Evolutionary conservation across 2,113 vertebrate genomes (phyloP).

Genomic region (Ceuthmochares aereus): DNA sequence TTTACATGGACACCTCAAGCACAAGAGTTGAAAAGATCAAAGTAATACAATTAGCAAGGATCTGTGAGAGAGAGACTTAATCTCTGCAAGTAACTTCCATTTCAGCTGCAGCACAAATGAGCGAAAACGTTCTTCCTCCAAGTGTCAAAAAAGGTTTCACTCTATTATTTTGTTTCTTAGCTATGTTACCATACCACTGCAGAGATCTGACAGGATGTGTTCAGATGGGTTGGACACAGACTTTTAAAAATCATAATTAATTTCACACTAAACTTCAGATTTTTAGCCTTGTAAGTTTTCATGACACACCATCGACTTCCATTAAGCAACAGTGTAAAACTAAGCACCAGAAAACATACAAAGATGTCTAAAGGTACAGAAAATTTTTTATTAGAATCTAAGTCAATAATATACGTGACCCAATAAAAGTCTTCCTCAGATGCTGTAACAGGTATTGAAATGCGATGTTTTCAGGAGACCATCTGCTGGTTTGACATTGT

Average conservation of each 20-base stretch:
- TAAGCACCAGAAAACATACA: slow-evolving; percentile 67
- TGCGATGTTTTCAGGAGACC: slow-evolving; percentile 60
- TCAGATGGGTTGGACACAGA: slow-evolving; percentile 26
- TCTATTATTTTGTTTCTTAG: slow-evolving; percentile 29
- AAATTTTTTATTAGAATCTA: slow-evolving; percentile 69
- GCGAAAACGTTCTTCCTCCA: slow-evolving; percentile 31
- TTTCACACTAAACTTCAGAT: slow-evolving; percentile 44
- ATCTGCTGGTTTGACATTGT: slow-evolving; percentile 66
- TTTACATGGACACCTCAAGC: slow-evolving; percentile 64
- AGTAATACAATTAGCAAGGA: slow-evolving; percentile 60
- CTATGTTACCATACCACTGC: slow-evolving; percentile 18
- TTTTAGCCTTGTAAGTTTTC: slow-evolving; percentile 25
- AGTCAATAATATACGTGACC: slow-evolving; percentile 65
- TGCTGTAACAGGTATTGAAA: slow-evolving; percentile 66
- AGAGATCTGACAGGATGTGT: slow-evolving; percentile 38
- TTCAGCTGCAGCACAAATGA: slow-evolving; percentile 34
- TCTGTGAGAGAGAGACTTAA: slow-evolving; percentile 46
- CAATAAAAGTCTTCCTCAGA: slow-evolving; percentile 64
- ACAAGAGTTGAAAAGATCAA: slow-evolving; percentile 63
- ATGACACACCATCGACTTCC: slow-evolving; percentile 16
- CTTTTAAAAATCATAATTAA: slow-evolving; percentile 7
- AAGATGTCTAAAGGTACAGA: slow-evolving; percentile 69
- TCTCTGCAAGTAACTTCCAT: slow-evolving; percentile 43
- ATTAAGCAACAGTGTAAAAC: slow-evolving; percentile 38
- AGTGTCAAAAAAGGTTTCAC: neutral